phyloP scores from a whole-genome alignment of 1,140 invertebrate species.

The Daktulosphaira vitifoliae region DNA sequence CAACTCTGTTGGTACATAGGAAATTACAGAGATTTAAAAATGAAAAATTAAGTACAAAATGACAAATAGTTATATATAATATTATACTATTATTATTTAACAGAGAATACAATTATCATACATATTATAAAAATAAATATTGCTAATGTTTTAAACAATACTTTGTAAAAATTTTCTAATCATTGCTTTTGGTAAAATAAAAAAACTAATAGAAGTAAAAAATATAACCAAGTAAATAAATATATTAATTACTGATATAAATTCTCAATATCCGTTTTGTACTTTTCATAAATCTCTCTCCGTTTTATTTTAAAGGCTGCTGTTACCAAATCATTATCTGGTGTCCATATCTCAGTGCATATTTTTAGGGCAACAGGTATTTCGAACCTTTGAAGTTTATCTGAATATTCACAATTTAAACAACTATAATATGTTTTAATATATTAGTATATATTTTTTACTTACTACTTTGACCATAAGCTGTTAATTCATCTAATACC shows the following conservation, averaged over 20 bases:
- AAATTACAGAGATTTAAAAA: too few relatives aligned
- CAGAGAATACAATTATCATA: not conserved
- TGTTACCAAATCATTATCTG: slow-evolving; percentile 91
- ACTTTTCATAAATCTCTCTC: slow-evolving; percentile 88
- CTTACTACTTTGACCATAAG: slow-evolving; percentile 75
- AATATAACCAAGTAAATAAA: not conserved
- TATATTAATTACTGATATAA: slow-evolving; percentile 83
- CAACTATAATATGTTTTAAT: slow-evolving; percentile 18
- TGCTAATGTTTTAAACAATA: too few relatives aligned
- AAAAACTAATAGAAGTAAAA: slow-evolving; percentile 4
- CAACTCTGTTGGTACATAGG: not conserved
- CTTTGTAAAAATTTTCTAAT: not conserved
- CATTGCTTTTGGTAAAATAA: slow-evolving; percentile 23
- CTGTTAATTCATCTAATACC: slow-evolving; percentile 67
- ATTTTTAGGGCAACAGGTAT: slow-evolving; percentile 85
- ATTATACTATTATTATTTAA: not conserved
- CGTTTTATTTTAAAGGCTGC: slow-evolving; percentile 95
- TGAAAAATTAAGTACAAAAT: too few relatives aligned
- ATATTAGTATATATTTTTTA: slow-evolving; percentile 4
- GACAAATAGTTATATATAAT: too few relatives aligned
- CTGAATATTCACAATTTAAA: slow-evolving; percentile 45
- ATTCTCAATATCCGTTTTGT: slow-evolving; percentile 78
- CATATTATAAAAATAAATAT: slow-evolving; percentile 13
- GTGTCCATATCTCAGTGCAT: slow-evolving; percentile 85
- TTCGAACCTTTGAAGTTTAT: slow-evolving; percentile 79